Conservation (phyloP, 1,140 invertebrate genomes). For the Drosophila novamexicana region DNA sequence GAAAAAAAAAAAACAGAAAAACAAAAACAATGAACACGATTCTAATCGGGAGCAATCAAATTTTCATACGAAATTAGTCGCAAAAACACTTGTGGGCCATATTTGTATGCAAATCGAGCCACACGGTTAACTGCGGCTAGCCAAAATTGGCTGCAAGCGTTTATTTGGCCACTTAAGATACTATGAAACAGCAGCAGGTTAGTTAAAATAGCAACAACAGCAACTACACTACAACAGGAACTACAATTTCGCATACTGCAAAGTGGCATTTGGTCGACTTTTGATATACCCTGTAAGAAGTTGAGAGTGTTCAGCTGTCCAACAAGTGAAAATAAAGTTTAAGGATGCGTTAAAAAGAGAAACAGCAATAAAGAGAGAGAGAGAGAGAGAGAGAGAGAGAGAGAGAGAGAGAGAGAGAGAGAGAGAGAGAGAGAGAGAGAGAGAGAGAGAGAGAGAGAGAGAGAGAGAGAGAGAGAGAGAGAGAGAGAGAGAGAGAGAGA, state of each 20-base stretch:
- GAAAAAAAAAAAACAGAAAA: neutral
- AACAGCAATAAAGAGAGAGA: neutral
- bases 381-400: neutral
- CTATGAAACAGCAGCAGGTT: conserved; percentile 18
- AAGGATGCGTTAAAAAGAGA: no score
- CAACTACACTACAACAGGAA: conserved; percentile 19
- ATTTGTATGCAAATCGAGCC: conserved; percentile 66
- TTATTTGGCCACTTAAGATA: conserved; percentile 62
- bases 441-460: no score
- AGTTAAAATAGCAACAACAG: conserved; percentile 8
- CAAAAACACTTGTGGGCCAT: conserved; percentile 68
- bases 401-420: neutral
- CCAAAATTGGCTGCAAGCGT: conserved; percentile 66
- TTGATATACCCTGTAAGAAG: conserved; percentile 15
- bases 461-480: no score
- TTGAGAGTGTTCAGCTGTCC: no score
- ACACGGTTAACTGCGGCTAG: conserved; percentile 13
- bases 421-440: neutral
- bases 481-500: no score
- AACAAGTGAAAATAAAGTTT: no score
- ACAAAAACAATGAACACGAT: conserved; percentile 69
- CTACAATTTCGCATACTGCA: conserved; percentile 21
- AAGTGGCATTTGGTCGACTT: neutral
- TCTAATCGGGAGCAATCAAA: conserved; percentile 74
- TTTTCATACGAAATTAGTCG: conserved; percentile 76